phyloP scores from a whole-genome alignment of 2,888 invertebrate species.

The Mythimna pallens region DNA sequence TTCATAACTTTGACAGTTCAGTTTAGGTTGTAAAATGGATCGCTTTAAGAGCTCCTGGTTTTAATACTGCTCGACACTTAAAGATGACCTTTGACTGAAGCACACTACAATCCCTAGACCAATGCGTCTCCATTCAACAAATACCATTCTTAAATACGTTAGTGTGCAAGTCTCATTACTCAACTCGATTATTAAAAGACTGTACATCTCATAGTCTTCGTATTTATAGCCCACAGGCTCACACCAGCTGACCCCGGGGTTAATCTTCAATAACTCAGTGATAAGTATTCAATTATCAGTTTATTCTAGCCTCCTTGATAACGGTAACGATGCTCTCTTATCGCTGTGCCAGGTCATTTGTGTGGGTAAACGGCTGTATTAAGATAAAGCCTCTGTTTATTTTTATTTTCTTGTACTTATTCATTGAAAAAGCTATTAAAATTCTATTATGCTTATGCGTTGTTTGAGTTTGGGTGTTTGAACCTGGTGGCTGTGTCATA shows the following conservation, averaged over 20 bases:
- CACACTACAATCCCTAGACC: background rate
- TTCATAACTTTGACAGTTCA: too few relatives aligned
- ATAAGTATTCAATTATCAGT: constrained; percentile 63
- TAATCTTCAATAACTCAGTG: constrained; percentile 55
- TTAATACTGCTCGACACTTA: background rate
- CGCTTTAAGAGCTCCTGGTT: too few relatives aligned
- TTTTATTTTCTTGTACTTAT: constrained; percentile 7
- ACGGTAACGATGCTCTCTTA: constrained; percentile 27
- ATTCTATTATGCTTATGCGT: constrained; percentile 31
- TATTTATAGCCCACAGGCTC: constrained; percentile 47
- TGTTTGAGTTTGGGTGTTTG: background rate
- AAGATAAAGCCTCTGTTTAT: constrained; percentile 23
- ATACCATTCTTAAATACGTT: background rate
- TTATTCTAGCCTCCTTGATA: constrained; percentile 40
- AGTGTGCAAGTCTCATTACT: constrained; percentile 17
- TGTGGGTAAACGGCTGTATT: constrained; percentile 26
- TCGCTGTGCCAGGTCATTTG: constrained; percentile 25
- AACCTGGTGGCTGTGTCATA: background rate
- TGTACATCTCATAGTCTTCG: constrained; percentile 13
- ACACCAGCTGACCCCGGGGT: constrained; percentile 43
- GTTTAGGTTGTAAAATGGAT: too few relatives aligned
- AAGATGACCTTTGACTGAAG: background rate
- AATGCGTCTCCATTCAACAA: background rate
- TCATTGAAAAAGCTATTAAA: constrained; percentile 30
- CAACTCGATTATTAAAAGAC: constrained; percentile 17